Evolutionary conservation across 2,113 vertebrate genomes (phyloP).

Genomic region (Callithrix jacchus): DNA sequence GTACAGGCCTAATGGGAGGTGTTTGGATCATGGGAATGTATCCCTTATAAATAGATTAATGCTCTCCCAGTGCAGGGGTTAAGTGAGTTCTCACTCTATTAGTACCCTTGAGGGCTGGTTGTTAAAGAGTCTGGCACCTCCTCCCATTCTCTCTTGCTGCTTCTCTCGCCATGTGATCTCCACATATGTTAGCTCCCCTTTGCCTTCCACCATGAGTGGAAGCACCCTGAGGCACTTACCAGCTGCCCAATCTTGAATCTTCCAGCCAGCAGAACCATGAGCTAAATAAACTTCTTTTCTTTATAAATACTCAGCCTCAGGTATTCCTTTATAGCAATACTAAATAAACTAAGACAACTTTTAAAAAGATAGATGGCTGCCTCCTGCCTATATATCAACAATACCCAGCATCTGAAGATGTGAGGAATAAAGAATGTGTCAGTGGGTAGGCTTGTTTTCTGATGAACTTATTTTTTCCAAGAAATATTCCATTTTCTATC

Average conservation of each 20-base stretch:
- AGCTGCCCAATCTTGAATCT: neutral
- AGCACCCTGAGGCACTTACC: neutral
- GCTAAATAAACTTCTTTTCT: neutral
- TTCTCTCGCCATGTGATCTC: neutral
- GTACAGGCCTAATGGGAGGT: neutral
- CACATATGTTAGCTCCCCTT: neutral
- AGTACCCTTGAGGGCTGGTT: neutral
- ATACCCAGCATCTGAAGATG: conserved; percentile 34
- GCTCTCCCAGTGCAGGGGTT: neutral
- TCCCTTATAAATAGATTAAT: neutral
- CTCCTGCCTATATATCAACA: conserved; percentile 27
- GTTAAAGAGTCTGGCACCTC: neutral
- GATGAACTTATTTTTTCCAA: conserved; percentile 44
- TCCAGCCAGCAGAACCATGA: neutral
- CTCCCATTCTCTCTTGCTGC: neutral
- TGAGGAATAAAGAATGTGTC: conserved; percentile 40
- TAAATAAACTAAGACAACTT: neutral
- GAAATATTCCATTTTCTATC: conserved; percentile 44
- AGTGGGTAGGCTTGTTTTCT: conserved; percentile 34
- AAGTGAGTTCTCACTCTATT: neutral
- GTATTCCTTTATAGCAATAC: neutral
- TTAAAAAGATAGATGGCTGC: neutral
- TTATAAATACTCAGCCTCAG: neutral
- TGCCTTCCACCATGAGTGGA: neutral
- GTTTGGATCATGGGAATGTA: neutral